These are phyloP conservation scores for Scarus forsteni DNA, from an alignment of 2,797 vertebrate species.

Conservation along the genomic window DNA sequence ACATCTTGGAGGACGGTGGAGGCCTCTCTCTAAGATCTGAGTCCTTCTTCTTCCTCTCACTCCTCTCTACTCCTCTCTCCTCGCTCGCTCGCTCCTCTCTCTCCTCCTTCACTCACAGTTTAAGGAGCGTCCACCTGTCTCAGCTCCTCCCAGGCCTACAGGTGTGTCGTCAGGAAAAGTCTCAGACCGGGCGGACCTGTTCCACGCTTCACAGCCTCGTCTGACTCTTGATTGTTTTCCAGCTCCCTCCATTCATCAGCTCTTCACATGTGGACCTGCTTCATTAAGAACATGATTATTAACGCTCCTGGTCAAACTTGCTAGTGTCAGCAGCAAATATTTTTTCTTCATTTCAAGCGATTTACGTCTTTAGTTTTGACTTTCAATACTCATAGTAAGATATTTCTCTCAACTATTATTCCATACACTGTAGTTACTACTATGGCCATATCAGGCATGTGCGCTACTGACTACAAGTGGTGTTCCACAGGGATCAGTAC, in stretches of 20 bases:
- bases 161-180: conserved; percentile 68
- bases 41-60: conserved; percentile 35
- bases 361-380: too few species aligned
- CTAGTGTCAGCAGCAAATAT: too few species aligned
- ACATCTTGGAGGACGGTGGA: conserved; percentile 66
- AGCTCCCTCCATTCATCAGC: not conserved
- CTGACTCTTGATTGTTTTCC: not conserved
- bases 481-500: too few species aligned
- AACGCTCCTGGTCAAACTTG: too few species aligned
- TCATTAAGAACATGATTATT: too few species aligned
- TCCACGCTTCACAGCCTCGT: conserved; percentile 32
- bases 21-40: conserved; percentile 39
- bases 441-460: too few species aligned
- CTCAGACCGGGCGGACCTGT: conserved; percentile 81
- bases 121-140: conserved; percentile 71
- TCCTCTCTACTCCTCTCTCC: conserved; percentile 8
- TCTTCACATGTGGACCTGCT: too few species aligned
- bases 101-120: conserved; percentile 25
- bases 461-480: too few species aligned
- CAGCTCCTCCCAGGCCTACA: conserved; percentile 75
- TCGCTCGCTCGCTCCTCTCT: conserved; percentile 23
- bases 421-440: too few species aligned
- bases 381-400: too few species aligned
- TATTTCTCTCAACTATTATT: too few species aligned
- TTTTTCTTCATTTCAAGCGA: too few species aligned